Evolutionary conservation across 2,113 vertebrate species (phyloP), one percentile per base, ranked within the genome.

Genomic region (Acinonyx jubatus): DNA sequence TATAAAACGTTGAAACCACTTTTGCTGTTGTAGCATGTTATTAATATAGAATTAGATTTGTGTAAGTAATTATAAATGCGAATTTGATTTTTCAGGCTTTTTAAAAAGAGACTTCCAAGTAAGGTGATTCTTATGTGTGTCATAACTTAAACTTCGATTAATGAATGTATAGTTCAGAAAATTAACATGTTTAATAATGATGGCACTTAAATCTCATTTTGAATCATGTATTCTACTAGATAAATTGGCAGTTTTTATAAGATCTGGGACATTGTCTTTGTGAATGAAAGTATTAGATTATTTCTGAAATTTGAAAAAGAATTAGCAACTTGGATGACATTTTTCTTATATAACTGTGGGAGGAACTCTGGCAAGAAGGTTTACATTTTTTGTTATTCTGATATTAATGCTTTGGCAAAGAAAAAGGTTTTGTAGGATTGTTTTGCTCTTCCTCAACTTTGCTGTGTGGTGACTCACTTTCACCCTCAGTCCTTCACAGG

Each of bases 221-320:
- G 80, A 87, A 73, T 86, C 48, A 45, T 78, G 41, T 76, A 27
- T 89, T 97, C 33, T 93, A 14, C 41, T 78, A 71, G 86, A 50
- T 89, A 83, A 83, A 61, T 36, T 41, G 91, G 73, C 68, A 45
- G 1, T 93, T 92, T 95, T 52, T 80, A 80, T 91, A 89, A 94
- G 89, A 90, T 38, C 33, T 81, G 21, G 50, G 52, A 25, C 36
- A 13, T 50, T 78, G 11, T 48, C 27, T 96, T 97, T 96, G 55
- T 52, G 5, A 90, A 65, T 78, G 93, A 87, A 91, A 76, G 41
- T 65, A 25, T 7, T 91, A 78, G 33, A 29, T 81, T 94, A 41
- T 79, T 97, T 96, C 79, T 89, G 78, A 84, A 88, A 81, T 90
- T 92, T 78, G 74, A 27, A 45, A 87, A 89, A 66, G 50, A 68